These are phyloP conservation scores for Trichogramma pretiosum DNA, from an alignment of 1,140 invertebrate genomes.

Conservation along the genomic window DNA sequence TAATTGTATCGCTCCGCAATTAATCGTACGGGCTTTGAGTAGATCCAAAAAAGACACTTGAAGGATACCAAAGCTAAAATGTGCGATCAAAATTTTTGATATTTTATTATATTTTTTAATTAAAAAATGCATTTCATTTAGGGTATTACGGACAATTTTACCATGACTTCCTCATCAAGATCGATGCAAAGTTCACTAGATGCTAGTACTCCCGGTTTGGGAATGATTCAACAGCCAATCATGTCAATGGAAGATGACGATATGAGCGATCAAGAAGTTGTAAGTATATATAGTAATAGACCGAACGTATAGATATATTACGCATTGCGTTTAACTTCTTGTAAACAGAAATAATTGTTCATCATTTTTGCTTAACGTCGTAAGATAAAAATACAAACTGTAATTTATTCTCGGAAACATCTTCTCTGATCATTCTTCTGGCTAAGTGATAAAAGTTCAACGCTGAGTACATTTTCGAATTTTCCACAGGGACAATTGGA, in stretches of 20 bases:
- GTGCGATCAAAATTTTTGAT: too few species aligned
- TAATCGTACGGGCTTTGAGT: too few species aligned
- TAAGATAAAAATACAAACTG: too few species aligned
- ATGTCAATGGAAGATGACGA: conserved; percentile 94
- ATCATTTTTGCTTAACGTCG: too few species aligned
- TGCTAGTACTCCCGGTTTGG: conserved; percentile 34
- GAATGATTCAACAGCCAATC: conserved; percentile 60
- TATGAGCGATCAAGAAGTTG: conserved; percentile 72
- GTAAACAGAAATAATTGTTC: neutral
- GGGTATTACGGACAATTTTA: conserved; percentile 30
- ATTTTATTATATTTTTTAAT: too few species aligned
- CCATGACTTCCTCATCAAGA: conserved; percentile 28
- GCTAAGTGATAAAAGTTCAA: too few species aligned
- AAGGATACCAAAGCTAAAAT: too few species aligned
- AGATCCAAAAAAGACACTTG: too few species aligned
- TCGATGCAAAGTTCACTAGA: conserved; percentile 24
- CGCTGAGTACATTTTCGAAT: too few species aligned
- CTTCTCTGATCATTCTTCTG: neutral
- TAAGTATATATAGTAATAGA: conserved; percentile 43
- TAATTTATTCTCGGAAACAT: too few species aligned
- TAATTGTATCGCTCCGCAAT: too few species aligned
- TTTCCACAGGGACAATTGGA: conserved; percentile 58
- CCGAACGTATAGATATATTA: conserved; percentile 2
- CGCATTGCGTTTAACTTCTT: neutral
- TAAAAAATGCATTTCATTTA: too few species aligned